Evolutionary conservation across 2,797 vertebrate genomes (phyloP), one percentile per base, ranked within the genome.

Genomic region (Melanotaenia pygmaea): DNA sequence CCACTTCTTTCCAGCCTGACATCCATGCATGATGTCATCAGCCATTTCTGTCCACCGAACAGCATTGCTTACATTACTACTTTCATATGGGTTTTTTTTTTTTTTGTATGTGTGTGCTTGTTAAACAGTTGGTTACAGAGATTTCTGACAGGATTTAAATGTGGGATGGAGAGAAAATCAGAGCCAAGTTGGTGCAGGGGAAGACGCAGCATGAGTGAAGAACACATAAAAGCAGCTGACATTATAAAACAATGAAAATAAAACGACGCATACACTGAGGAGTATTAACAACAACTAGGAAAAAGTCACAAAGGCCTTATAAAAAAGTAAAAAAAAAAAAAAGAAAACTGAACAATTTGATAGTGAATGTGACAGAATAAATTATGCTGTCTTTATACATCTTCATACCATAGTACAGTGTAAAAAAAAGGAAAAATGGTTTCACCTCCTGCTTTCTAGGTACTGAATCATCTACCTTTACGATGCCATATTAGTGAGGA

Each of bases 21-120:
- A 64, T 86, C 70, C 40, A 16, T n/a, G 60, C 62, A 43, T 61
- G 61, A 74, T 69, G 70, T 80, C 79, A 79, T 10, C 59, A 54
- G 54, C 57, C 3, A 54, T 50, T 74, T 70, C 24, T 66, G 59
- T 64, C 62, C 34, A 37, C 12, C 22, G n/a, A 50, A 32, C n/a
- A 2, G 26, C 60, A 32, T 67, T 66, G 32, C 34, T 53, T 45
- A 59, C 66, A 74, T 50, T 56, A 59, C 37, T 38, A 14, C 40
- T 70, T 34, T 3, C 57, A 58, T 7, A 4, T 34, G 3, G 22
- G 45, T 22, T 47, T 34, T 0, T 32, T 47, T 34, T 0, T 32
- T 34, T 38, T 38, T 38, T 38, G 9, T 22, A 12, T 37, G 71
- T 38, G 20, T 35, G 7, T 22, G 11, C 51, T 64, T 4, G 32